These are phyloP conservation scores for Polymixis flavicincta DNA, from an alignment of 2,888 invertebrate species.

Conservation along the genomic window DNA sequence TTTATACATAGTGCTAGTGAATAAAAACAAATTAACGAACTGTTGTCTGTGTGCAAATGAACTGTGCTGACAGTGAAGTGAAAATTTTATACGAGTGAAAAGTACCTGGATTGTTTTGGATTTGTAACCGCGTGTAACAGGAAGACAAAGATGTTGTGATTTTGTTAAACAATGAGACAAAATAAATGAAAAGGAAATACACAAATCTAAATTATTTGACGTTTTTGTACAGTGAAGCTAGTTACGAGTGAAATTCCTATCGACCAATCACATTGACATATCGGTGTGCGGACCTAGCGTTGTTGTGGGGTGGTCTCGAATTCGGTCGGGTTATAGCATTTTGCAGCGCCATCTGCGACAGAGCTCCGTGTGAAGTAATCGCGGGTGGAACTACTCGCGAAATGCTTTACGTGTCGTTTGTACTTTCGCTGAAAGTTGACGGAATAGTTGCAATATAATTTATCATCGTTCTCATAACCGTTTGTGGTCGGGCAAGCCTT, in stretches of 20 bases:
- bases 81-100: slow-evolving; percentile 74
- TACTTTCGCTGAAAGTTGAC: slow-evolving; percentile 84
- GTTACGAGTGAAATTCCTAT: slow-evolving; percentile 76
- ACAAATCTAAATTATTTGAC: slow-evolving; percentile 80
- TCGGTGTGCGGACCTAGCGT: slow-evolving; percentile 63
- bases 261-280: slow-evolving; percentile 73
- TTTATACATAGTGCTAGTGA: slow-evolving; percentile 77
- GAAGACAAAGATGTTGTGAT: slow-evolving; percentile 80
- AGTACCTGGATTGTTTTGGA: slow-evolving; percentile 80
- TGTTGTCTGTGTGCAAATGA: slow-evolving; percentile 75
- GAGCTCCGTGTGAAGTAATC: slow-evolving; percentile 80
- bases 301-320: slow-evolving; percentile 61
- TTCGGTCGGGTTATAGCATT: slow-evolving; percentile 69
- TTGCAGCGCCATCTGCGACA: slow-evolving; percentile 84
- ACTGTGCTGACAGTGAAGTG: slow-evolving; percentile 81
- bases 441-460: slow-evolving; percentile 73
- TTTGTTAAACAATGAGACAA: slow-evolving; percentile 65
- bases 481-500: slow-evolving; percentile 49
- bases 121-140: slow-evolving; percentile 69
- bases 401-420: slow-evolving; percentile 87
- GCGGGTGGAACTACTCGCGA: slow-evolving; percentile 80
- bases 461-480: slow-evolving; percentile 62
- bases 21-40: slow-evolving; percentile 76
- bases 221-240: slow-evolving; percentile 82
- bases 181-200: slow-evolving; percentile 72